phyloP scores from a whole-genome alignment of 2,888 invertebrate species.

The Acanthopleura granulata region DNA sequence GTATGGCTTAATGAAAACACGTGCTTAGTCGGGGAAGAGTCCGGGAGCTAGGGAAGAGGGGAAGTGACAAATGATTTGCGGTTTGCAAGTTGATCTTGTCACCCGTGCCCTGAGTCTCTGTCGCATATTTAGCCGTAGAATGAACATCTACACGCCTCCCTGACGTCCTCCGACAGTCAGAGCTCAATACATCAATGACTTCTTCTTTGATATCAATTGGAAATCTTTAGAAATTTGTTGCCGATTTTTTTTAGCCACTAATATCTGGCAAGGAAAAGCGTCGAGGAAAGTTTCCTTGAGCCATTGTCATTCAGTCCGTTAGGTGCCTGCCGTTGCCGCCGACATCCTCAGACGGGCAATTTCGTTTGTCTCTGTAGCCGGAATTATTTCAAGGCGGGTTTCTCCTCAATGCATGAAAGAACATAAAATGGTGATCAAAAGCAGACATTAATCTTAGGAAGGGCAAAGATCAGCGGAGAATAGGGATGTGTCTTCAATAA shows the following conservation, averaged over 20 bases:
- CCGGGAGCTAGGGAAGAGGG: neutral
- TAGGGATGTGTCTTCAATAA: conserved; percentile 7
- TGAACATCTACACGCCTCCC: conserved; percentile 3
- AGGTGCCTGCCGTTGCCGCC: too few relatives aligned
- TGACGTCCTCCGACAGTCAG: neutral
- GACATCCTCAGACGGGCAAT: too few relatives aligned
- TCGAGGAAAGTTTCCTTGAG: too few relatives aligned
- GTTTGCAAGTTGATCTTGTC: neutral
- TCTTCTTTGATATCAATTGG: too few relatives aligned
- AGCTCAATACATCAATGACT: conserved; percentile 1
- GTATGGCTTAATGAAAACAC: conserved; percentile 1
- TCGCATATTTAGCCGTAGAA: neutral
- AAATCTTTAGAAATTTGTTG: too few relatives aligned
- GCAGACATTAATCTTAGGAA: neutral
- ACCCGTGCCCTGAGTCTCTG: neutral
- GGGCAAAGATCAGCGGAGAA: neutral
- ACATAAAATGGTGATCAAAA: too few relatives aligned
- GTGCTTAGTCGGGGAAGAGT: neutral
- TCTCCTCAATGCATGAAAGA: too few relatives aligned
- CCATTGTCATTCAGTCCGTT: too few relatives aligned
- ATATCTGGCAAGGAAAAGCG: too few relatives aligned
- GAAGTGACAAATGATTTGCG: conserved; percentile 1
- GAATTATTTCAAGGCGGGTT: too few relatives aligned
- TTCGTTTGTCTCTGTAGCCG: too few relatives aligned
- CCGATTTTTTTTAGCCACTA: too few relatives aligned